Evolutionary conservation across 2,888 invertebrate genomes (phyloP), one percentile per base, ranked within the genome.

Genomic region (Drosophila anomelani): DNA sequence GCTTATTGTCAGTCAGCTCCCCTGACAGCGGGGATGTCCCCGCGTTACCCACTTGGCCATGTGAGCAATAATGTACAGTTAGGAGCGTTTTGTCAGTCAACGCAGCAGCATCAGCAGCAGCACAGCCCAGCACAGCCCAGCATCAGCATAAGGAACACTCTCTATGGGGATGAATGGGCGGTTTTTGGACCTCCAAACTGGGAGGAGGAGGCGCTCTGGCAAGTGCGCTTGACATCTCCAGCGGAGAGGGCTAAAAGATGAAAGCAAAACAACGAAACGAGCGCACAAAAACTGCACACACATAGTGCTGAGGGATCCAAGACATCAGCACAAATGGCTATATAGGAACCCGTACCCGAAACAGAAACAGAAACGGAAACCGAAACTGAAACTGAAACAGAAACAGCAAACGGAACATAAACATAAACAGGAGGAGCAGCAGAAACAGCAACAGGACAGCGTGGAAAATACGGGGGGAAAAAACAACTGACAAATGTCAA

Each of bases 401-500:
- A 57, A 34, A 12, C 34, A 34, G 34, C 34, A 34, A 63, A 71
- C 34, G 57, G 20, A 74, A 58, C 39, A 43, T 59, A 43, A 59
- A 46, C 47, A 59, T 26, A 46, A 41, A n/a, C 26, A 55, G 20
- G 2, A 36, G 36, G 29, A 36, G 38, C 29, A 61, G 12, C 55
- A 39, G 13, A 6, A 49, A 17, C 34, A 34, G 23, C 20, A 59
- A 39, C 10, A 56, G 32, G 29, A 23, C 43, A 49, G 49, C 39
- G 61, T 47, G 51, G 55, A 26, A 51, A 58, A 58, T 34, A 51
- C 10, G 26, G n/a, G 17, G 17, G 17, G 17, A 34, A 26, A 17
- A 61, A 44, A 15, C 38, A 41, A 43, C 77, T 80, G 88, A 85
- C 80, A 85, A 85, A 88, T 88, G 86, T 85, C 85, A 88, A 76